Evolutionary conservation across 1,140 invertebrate species (phyloP).

Genomic region (Andrena cerasifolii): DNA sequence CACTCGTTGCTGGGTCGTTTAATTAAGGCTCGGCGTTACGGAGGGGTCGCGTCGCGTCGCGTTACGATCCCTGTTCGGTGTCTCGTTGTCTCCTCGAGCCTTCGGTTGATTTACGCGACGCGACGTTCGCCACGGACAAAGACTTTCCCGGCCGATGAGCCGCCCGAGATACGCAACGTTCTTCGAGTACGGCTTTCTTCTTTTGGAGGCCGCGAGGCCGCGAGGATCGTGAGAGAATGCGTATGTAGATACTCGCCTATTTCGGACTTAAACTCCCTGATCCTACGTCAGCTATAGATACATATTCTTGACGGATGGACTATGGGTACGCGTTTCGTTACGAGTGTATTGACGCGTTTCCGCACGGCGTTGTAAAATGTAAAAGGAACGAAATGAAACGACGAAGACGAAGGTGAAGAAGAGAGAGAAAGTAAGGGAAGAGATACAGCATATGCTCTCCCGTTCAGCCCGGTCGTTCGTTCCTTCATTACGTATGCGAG

Average conservation of each 20-base stretch:
- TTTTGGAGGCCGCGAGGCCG: conserved; percentile 24
- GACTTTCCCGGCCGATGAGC: conserved; percentile 49
- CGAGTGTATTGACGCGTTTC: conserved; percentile 13
- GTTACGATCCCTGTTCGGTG: conserved; percentile 28
- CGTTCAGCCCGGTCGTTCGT: conserved; percentile 53
- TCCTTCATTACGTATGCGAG: conserved; percentile 73
- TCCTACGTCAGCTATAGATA: too few species aligned
- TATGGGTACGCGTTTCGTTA: too few species aligned
- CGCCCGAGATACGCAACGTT: conserved; percentile 51
- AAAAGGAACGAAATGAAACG: neutral
- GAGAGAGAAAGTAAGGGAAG: conserved; percentile 11
- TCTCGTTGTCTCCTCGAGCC: conserved; percentile 17
- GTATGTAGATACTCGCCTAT: conserved; percentile 22
- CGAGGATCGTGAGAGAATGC: conserved; percentile 59
- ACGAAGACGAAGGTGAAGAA: neutral
- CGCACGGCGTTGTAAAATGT: neutral
- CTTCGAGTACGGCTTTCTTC: conserved; percentile 28
- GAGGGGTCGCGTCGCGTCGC: neutral
- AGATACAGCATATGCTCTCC: conserved; percentile 32
- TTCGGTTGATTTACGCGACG: conserved; percentile 52
- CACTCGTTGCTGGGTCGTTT: conserved; percentile 44
- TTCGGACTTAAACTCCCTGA: too few species aligned
- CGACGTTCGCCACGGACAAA: conserved; percentile 42
- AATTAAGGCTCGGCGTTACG: conserved; percentile 43
- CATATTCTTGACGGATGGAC: too few species aligned